These are phyloP conservation scores for Atopsyche davidsoni DNA, from an alignment of 1,140 invertebrate species.

Conservation along the genomic window DNA sequence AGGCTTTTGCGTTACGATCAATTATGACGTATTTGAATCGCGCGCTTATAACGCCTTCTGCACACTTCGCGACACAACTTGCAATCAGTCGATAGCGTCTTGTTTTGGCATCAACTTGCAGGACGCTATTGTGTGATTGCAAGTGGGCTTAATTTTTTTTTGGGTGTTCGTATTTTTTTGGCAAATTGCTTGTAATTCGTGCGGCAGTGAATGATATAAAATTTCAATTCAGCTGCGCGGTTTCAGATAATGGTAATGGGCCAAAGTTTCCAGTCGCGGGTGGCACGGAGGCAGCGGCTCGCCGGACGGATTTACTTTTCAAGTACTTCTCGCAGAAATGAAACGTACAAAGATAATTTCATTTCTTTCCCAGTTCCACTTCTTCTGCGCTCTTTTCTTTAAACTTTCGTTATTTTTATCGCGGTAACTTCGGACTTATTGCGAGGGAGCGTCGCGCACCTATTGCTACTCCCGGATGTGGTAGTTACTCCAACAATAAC, in stretches of 20 bases:
- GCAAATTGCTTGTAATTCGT: no score
- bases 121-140: no score
- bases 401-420: constrained; percentile 27
- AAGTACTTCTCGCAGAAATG: constrained; percentile 28
- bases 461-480: no score
- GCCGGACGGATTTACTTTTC: constrained; percentile 27
- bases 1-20: no score
- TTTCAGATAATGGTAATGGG: constrained; percentile 30
- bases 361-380: constrained; percentile 26
- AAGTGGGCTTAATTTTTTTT: no score
- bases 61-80: no score
- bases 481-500: no score
- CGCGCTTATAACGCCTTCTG: no score
- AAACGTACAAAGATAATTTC: constrained; percentile 31
- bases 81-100: no score
- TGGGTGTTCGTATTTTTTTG: no score
- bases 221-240: constrained; percentile 29
- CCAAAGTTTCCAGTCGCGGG: constrained; percentile 16
- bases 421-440: constrained; percentile 18
- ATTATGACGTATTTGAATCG: no score
- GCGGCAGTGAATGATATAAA: constrained; percentile 28
- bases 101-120: no score
- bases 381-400: constrained; percentile 17
- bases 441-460: background rate
- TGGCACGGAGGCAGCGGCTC: constrained; percentile 4